These are phyloP conservation scores for Aproaerema taeniolella DNA, from an alignment of 2,888 invertebrate genomes.

Conservation along the genomic window DNA sequence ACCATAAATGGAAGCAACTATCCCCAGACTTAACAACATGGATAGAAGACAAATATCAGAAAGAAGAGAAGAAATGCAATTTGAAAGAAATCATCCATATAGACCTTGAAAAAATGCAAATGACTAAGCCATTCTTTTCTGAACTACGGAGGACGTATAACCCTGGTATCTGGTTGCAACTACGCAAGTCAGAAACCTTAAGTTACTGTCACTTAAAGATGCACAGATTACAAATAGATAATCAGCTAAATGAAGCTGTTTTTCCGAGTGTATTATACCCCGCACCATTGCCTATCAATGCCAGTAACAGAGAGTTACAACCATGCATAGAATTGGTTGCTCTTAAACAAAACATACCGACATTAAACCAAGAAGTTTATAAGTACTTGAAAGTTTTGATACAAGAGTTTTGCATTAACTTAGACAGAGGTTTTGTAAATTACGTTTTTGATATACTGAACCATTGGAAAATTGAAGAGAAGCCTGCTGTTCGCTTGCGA, in stretches of 20 bases:
- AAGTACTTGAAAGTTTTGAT: conserved; percentile 80
- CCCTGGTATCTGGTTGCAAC: conserved; percentile 86
- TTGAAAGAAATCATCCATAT: conserved; percentile 88
- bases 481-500: conserved; percentile 74
- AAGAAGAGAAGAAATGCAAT: conserved; percentile 83
- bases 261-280: conserved; percentile 83
- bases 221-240: conserved; percentile 84
- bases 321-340: conserved; percentile 79
- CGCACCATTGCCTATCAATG: conserved; percentile 72
- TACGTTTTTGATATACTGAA: conserved; percentile 80
- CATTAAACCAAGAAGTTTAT: conserved; percentile 75
- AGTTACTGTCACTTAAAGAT: conserved; percentile 82
- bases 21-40: conserved; percentile 87
- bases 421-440: conserved; percentile 82
- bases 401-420: conserved; percentile 81
- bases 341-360: conserved; percentile 69
- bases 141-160: conserved; percentile 84
- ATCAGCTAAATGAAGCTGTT: conserved; percentile 83
- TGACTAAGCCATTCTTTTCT: conserved; percentile 91
- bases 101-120: conserved; percentile 90
- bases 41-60: conserved; percentile 88
- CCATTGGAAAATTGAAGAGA: conserved; percentile 76
- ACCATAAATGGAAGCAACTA: conserved; percentile 87
- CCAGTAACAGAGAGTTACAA: conserved; percentile 41
- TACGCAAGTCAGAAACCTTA: conserved; percentile 82